Percentiles rank a stretch among this genome's conserved stretches.
Evolutionary conservation across 2,888 invertebrate genomes (phyloP).

Genomic region (Noctua janthe): DNA sequence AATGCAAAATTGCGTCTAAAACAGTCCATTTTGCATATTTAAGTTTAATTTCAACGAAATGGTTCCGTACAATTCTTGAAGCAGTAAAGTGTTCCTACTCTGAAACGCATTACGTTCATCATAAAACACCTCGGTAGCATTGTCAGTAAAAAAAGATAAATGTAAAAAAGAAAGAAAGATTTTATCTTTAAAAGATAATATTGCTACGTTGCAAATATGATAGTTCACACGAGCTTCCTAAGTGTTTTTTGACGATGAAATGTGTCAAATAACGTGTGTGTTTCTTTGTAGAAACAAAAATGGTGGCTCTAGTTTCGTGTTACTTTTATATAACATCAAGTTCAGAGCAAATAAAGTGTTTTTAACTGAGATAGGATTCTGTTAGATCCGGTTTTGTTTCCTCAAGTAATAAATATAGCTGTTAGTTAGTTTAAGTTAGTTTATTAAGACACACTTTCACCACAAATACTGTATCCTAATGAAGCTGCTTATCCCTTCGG

Average conservation of each 20-base stretch:
- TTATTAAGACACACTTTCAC: background rate
- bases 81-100: conserved; percentile 33
- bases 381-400: background rate
- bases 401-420: background rate
- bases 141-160: conserved; percentile 28
- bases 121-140: conserved; percentile 23
- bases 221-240: conserved; percentile 25
- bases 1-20: conserved; percentile 11
- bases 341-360: background rate
- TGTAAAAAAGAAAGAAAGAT: conserved; percentile 27
- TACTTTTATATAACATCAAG: background rate
- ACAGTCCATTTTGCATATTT: conserved; percentile 22
- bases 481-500: background rate
- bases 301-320: background rate
- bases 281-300: conserved; percentile 16
- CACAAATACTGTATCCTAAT: background rate
- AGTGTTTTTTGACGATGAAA: conserved; percentile 43
- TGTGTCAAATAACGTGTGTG: conserved; percentile 29
- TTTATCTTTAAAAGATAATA: conserved; percentile 39
- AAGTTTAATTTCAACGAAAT: conserved; percentile 34
- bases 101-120: conserved; percentile 47
- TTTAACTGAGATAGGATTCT: background rate
- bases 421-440: background rate
- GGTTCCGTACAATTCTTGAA: conserved; percentile 6
- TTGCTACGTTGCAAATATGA: conserved; percentile 8